Percentiles rank a stretch among this genome's conserved stretches.
These are phyloP conservation scores for Danio aesculapii DNA, from an alignment of 2,797 vertebrate genomes.

Conservation along the genomic window DNA sequence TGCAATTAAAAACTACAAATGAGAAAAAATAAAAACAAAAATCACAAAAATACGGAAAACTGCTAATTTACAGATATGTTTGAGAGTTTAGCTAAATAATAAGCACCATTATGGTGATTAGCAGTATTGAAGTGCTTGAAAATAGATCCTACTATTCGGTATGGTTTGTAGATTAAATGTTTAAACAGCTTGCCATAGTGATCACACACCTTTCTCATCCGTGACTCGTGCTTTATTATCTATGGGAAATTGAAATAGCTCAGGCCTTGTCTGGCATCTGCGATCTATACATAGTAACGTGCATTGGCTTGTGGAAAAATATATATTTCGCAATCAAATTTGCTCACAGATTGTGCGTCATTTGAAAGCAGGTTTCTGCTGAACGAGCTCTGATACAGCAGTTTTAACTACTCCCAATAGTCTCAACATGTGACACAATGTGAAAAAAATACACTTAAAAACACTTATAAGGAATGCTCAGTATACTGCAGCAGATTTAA, in stretches of 20 bases:
- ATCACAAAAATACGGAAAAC: too few species aligned
- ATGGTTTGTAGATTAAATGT: too few species aligned
- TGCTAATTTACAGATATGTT: too few species aligned
- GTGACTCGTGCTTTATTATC: not conserved
- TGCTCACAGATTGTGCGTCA: not conserved
- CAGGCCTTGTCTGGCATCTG: not conserved
- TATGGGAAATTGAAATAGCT: not conserved
- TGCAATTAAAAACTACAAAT: too few species aligned
- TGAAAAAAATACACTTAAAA: too few species aligned
- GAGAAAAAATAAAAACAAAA: too few species aligned
- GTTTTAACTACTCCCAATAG: not conserved
- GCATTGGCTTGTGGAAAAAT: not conserved
- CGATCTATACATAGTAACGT: not conserved
- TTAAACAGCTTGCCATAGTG: not conserved
- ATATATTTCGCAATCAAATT: not conserved
- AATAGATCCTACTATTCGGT: too few species aligned
- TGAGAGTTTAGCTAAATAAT: too few species aligned
- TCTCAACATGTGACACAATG: slow-evolving; percentile 16
- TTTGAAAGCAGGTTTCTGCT: not conserved
- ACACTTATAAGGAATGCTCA: too few species aligned
- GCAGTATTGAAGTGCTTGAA: too few species aligned
- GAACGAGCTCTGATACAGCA: slow-evolving; percentile 16
- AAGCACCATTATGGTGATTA: too few species aligned
- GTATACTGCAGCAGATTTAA: too few species aligned
- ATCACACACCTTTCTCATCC: not conserved